These are phyloP conservation scores for Drosophila quadrilineata DNA, from an alignment of 1,140 invertebrate genomes.

Conservation along the genomic window DNA sequence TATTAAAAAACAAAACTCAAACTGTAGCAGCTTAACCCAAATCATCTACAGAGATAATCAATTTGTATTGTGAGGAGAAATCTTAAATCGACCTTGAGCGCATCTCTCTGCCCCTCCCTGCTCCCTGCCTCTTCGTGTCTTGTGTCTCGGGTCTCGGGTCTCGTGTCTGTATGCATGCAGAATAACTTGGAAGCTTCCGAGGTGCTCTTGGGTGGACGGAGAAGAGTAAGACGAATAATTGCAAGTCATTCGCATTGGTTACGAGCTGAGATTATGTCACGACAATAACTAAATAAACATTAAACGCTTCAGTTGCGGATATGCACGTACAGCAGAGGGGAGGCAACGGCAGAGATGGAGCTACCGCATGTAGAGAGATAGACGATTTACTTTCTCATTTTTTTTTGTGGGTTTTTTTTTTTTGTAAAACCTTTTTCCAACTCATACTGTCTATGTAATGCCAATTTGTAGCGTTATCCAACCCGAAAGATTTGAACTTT, in stretches of 20 bases:
- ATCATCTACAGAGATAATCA: conserved; percentile 51
- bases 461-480: conserved; percentile 69
- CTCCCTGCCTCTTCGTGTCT: no score
- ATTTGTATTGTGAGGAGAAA: conserved; percentile 51
- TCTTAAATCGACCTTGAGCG: conserved; percentile 61
- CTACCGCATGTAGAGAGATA: conserved; percentile 5
- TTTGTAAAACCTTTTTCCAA: conserved; percentile 5
- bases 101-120: conserved; percentile 2
- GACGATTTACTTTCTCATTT: conserved; percentile 67
- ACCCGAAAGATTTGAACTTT: conserved; percentile 22
- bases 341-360: neutral
- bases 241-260: conserved; percentile 56
- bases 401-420: neutral
- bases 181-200: conserved; percentile 38
- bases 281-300: conserved; percentile 65
- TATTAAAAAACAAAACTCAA: conserved; percentile 38
- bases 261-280: conserved; percentile 61
- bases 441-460: conserved; percentile 62
- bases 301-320: conserved; percentile 67
- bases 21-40: conserved; percentile 66
- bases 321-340: conserved; percentile 13
- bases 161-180: no score
- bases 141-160: no score
- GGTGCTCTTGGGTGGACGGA: neutral
- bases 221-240: conserved; percentile 11